Evolutionary conservation across 2,888 invertebrate genomes (phyloP).

Genomic region (Gandaritis pyraliata): DNA sequence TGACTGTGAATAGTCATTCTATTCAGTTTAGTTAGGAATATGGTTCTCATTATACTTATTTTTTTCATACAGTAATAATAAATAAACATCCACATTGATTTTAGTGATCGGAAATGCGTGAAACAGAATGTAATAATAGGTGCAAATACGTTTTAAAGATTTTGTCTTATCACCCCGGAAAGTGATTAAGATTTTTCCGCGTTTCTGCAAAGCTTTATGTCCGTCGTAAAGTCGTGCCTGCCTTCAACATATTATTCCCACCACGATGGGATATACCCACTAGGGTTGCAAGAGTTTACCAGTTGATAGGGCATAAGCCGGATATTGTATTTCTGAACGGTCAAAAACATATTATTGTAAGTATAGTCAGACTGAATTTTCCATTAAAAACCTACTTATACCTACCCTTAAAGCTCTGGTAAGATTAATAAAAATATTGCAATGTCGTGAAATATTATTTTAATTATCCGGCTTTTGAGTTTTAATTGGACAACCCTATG

Average conservation of each 20-base stretch:
- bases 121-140: background rate
- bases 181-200: constrained; percentile 32
- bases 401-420: too few species aligned
- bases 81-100: background rate
- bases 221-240: constrained; percentile 63
- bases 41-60: background rate
- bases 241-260: constrained; percentile 42
- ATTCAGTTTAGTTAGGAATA: background rate
- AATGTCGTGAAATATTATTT: background rate
- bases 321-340: constrained; percentile 3
- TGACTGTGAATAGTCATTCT: background rate
- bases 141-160: background rate
- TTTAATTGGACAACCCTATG: constrained; percentile 23
- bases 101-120: background rate
- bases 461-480: background rate
- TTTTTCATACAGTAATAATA: background rate
- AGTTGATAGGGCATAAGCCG: constrained; percentile 2
- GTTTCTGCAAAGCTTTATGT: constrained; percentile 61
- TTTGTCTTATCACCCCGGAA: constrained; percentile 1
- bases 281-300: constrained; percentile 21
- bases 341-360: background rate
- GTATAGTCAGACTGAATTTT: too few species aligned
- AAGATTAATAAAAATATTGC: too few species aligned
- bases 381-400: too few species aligned
- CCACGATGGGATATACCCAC: constrained; percentile 36